A percentile compares a stretch with the other conserved stretches of the same genome.
Evolutionary conservation across 2,113 vertebrate species (phyloP).

Genomic region (Ellobius talpinus): DNA sequence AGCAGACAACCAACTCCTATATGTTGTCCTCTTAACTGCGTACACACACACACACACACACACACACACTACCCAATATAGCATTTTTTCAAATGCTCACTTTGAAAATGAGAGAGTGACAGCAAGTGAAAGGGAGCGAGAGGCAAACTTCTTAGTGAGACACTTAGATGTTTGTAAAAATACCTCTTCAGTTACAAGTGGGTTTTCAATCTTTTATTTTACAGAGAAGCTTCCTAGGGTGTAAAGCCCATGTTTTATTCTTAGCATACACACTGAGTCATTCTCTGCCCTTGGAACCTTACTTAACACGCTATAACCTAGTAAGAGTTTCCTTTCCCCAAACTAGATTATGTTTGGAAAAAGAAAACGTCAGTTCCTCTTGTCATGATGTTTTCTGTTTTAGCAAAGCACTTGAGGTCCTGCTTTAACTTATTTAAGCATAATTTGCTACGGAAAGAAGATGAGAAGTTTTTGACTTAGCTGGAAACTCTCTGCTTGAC

Average conservation of each 20-base stretch:
- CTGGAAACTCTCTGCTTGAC: not conserved
- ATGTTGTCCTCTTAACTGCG: not conserved
- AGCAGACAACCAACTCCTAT: not conserved
- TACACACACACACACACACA: not conserved
- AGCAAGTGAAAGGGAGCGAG: not conserved
- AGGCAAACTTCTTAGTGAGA: conserved; percentile 28
- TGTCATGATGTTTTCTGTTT: not conserved
- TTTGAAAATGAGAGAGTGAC: not conserved
- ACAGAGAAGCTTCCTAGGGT: conserved; percentile 73
- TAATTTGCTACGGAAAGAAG: conserved; percentile 57
- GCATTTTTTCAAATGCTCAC: conserved; percentile 12
- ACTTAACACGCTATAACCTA: conserved; percentile 73
- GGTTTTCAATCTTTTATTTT: conserved; percentile 64
- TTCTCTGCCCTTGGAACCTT: conserved; percentile 71
- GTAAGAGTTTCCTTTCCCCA: conserved; percentile 56
- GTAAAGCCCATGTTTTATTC: conserved; percentile 75
- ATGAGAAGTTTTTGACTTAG: conserved; percentile 48
- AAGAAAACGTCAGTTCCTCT: conserved; percentile 45
- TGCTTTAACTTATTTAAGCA: conserved; percentile 54
- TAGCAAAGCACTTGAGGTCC: conserved; percentile 52
- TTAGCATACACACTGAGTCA: conserved; percentile 74
- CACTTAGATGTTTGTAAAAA: conserved; percentile 55
- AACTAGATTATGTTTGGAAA: conserved; percentile 65
- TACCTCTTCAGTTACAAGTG: conserved; percentile 44
- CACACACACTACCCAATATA: not conserved